Conservation (phyloP, 2,113 vertebrate species). For the Verasper variegatus region DNA sequence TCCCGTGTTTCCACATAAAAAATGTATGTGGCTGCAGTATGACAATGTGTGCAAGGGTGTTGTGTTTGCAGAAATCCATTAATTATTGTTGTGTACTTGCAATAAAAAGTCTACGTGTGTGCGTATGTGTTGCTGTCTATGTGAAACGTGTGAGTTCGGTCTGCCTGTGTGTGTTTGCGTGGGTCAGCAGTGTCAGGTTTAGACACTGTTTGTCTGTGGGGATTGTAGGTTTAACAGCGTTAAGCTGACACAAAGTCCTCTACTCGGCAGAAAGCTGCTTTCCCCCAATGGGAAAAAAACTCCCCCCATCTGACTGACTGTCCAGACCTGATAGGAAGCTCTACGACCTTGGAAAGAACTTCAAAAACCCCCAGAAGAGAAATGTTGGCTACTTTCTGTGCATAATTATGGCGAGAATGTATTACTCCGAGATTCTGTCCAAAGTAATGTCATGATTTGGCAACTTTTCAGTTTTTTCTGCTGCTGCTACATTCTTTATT, state of each 20-base stretch:
- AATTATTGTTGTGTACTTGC: not conserved
- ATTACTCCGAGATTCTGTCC: conserved; percentile 24
- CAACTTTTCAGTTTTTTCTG: conserved; percentile 19
- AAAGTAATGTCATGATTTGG: conserved; percentile 11
- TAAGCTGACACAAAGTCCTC: conserved; percentile 78
- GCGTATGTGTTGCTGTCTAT: not conserved
- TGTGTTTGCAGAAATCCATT: not conserved
- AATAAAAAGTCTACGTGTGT: conserved; percentile 5
- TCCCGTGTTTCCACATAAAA: not conserved
- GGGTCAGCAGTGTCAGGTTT: conserved; percentile 79
- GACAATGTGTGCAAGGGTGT: not conserved
- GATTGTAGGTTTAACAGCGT: conserved; percentile 78
- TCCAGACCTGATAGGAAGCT: conserved; percentile 74
- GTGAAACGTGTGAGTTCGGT: conserved; percentile 24
- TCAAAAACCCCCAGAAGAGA: conserved; percentile 54
- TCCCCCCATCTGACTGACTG: conserved; percentile 58
- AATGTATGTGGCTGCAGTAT: not conserved
- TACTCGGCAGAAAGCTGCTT: conserved; percentile 76
- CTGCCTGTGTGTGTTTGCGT: conserved; percentile 32
- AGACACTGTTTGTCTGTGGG: conserved; percentile 74
- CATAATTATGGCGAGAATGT: conserved; percentile 41
- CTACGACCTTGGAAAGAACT: conserved; percentile 65
- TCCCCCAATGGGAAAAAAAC: conserved; percentile 57
- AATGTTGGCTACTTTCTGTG: conserved; percentile 34
- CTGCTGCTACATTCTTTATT: not conserved